phyloP scores from a whole-genome alignment of 2,797 vertebrate genomes.

The Sibirionetta formosa region DNA sequence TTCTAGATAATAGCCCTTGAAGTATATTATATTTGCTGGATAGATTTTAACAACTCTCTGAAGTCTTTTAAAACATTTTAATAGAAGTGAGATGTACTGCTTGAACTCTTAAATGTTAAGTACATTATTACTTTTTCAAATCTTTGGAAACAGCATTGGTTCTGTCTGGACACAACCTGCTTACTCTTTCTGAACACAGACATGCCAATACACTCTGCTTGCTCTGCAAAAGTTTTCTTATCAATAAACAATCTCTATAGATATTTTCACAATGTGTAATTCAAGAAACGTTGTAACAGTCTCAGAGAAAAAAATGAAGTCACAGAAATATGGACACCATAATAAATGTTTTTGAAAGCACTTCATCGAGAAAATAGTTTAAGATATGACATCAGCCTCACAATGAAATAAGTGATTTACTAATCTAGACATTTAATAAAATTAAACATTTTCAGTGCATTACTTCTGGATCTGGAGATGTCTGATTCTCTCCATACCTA shows the following conservation, averaged over 20 bases:
- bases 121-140: conserved; percentile 5
- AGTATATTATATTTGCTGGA: neutral
- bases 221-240: neutral
- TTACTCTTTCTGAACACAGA: neutral
- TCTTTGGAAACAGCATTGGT: conserved; percentile 39
- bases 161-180: neutral
- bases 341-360: conserved; percentile 65
- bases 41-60: neutral
- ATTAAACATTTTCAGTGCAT: conserved; percentile 29
- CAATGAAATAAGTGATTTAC: conserved; percentile 51
- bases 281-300: conserved; percentile 16
- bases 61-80: conserved; percentile 44
- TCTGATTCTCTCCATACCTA: neutral
- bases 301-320: conserved; percentile 36
- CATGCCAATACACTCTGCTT: neutral
- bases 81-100: neutral
- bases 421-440: conserved; percentile 37
- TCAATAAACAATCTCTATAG: conserved; percentile 45
- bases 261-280: conserved; percentile 51
- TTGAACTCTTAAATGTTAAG: neutral
- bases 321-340: neutral
- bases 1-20: conserved; percentile 54
- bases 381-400: conserved; percentile 51
- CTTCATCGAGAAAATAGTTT: conserved; percentile 69
- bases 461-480: neutral